These are phyloP conservation scores for Ctenosaura bakeri DNA, from an alignment of 2,797 vertebrate species.

Conservation along the genomic window DNA sequence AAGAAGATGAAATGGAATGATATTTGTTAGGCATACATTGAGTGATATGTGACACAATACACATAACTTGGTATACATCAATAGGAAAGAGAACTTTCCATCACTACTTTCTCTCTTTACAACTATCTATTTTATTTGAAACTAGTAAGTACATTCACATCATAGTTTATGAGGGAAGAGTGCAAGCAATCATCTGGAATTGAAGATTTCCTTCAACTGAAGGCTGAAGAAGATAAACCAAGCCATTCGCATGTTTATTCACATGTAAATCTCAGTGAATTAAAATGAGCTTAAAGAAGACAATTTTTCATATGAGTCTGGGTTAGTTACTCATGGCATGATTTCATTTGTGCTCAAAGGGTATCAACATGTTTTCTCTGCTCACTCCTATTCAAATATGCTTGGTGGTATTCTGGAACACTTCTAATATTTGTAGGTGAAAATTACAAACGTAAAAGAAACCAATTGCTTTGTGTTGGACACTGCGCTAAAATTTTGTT, in stretches of 20 bases:
- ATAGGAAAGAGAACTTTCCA: conserved; percentile 31
- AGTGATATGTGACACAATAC: conserved; percentile 63
- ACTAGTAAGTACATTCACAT: conserved; percentile 52
- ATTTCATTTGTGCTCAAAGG: background rate
- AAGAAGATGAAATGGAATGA: conserved; percentile 77
- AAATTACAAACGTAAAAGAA: background rate
- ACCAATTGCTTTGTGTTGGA: background rate
- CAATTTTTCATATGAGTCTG: background rate
- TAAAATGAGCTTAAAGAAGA: background rate
- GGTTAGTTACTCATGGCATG: background rate
- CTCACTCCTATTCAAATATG: background rate
- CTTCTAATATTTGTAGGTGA: no score
- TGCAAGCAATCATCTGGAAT: conserved; percentile 70
- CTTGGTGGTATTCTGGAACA: background rate
- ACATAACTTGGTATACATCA: conserved; percentile 56
- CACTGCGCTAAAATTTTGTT: background rate
- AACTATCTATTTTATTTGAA: conserved; percentile 42
- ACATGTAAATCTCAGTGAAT: conserved; percentile 3
- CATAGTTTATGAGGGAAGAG: conserved; percentile 69
- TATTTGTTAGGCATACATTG: conserved; percentile 71
- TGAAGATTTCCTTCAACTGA: conserved; percentile 66
- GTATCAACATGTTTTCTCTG: background rate
- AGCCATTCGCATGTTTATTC: background rate
- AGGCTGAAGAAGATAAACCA: background rate
- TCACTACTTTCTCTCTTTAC: background rate